Evolutionary conservation across 2,888 invertebrate genomes (phyloP).

Genomic region (Eristalinus aeneus): DNA sequence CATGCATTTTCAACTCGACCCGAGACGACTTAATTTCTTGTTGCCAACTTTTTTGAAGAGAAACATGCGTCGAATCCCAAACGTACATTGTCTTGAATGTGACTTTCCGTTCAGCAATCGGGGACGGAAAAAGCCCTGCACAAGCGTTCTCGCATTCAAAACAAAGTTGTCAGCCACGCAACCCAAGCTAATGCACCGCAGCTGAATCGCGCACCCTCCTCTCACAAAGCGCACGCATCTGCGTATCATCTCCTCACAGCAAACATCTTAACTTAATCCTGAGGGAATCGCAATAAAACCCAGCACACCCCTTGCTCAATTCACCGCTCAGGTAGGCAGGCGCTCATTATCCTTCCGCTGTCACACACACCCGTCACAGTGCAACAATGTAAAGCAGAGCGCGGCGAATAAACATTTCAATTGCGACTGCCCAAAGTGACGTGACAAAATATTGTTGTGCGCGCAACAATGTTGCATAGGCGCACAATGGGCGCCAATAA

Average conservation of each 20-base stretch:
- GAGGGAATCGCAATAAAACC: slow-evolving; percentile 55
- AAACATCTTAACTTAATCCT: slow-evolving; percentile 69
- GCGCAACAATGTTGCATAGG: slow-evolving; percentile 46
- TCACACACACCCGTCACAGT: slow-evolving; percentile 37
- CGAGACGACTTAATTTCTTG: too few relatives aligned
- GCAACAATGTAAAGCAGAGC: slow-evolving; percentile 14
- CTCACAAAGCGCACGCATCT: slow-evolving; percentile 53
- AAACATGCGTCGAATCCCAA: too few relatives aligned
- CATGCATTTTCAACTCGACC: too few relatives aligned
- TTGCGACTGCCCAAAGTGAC: slow-evolving; percentile 59
- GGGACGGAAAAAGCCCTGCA: background rate
- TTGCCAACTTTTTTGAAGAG: too few relatives aligned
- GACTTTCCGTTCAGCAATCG: background rate
- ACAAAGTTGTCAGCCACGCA: background rate
- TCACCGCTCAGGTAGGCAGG: slow-evolving; percentile 21
- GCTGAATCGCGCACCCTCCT: background rate
- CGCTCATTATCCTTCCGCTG: slow-evolving; percentile 47
- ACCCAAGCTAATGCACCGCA: background rate
- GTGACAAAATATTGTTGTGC: slow-evolving; percentile 65
- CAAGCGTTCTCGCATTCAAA: background rate
- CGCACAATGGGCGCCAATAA: background rate
- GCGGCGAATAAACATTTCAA: slow-evolving; percentile 53
- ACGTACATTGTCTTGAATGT: too few relatives aligned
- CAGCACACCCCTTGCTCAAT: slow-evolving; percentile 51
- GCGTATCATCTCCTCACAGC: slow-evolving; percentile 31